Evolutionary conservation across 2,888 invertebrate genomes (phyloP), one percentile per base, ranked within the genome.

Genomic region (Tortrix viridana): DNA sequence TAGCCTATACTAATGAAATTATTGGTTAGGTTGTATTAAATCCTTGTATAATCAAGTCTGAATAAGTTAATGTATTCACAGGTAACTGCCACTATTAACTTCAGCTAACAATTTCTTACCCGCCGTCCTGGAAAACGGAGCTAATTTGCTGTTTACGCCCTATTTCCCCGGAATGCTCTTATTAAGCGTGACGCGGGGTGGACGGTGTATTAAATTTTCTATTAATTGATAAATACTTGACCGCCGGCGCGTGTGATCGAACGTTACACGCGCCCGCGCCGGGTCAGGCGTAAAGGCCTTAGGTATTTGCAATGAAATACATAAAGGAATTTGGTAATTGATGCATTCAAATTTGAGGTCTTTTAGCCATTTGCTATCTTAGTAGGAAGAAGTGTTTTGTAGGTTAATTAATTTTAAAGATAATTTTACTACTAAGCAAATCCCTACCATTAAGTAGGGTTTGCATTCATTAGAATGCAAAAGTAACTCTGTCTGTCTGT

Each of bases 151-250:
- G 19, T 22, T 53, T 41, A 48, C 63, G 47, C 58, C 58, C 63
- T 53, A 63, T 22, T 63, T 63, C 22, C 23, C 43, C 69, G 85
- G 88, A 84, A 90, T 88, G 68, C 67, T 73, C 68, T 69, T 74
- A 75, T 75, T 70, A 68, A 76, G 73, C 74, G 71, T 71, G 79
- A 76, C 74, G 76, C 65, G 68, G 84, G 81, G 85, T 86, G 83
- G 83, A 81, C 78, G 78, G 79, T 79, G 83, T 83, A 88, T 88
- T 86, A 89, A 86, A 89, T 87, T 81, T 79, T 78, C 73, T 71
- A 80, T 84, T 90, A 91, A 91, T 89, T 89, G 88, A 86, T 84
- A 88, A 90, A 90, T 90, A 88, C 90, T 89, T 89, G 90, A 88
- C 88, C 87, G 75, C 49, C 80, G 80, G 80, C 68, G 88, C 86